These are phyloP conservation scores for Aradophagus sp. DNA, from an alignment of 1,140 invertebrate genomes.

Conservation along the genomic window DNA sequence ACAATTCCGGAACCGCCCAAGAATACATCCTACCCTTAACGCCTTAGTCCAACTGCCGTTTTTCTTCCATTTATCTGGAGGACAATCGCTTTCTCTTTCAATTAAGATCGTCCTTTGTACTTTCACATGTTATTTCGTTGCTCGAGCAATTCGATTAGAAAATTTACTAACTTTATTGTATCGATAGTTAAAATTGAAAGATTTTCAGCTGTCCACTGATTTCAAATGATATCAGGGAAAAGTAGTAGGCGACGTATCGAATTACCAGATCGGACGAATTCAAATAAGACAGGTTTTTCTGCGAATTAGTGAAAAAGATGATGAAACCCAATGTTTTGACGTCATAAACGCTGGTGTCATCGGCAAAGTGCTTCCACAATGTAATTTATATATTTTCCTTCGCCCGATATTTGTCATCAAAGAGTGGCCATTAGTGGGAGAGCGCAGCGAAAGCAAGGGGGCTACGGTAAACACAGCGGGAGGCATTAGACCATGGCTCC, in stretches of 20 bases:
- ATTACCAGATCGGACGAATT: too few relatives aligned
- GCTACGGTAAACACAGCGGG: conserved; percentile 67
- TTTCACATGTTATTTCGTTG: too few relatives aligned
- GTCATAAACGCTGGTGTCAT: conserved; percentile 58
- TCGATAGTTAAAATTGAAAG: too few relatives aligned
- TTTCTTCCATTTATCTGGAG: conserved; percentile 27
- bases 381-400: conserved; percentile 75
- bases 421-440: conserved; percentile 73
- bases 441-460: conserved; percentile 66
- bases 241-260: too few relatives aligned
- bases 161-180: too few relatives aligned
- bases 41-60: conserved; percentile 61
- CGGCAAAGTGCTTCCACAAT: conserved; percentile 62
- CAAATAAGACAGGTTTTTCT: too few relatives aligned
- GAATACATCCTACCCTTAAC: conserved; percentile 72
- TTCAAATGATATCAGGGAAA: too few relatives aligned
- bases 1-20: conserved; percentile 72
- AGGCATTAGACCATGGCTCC: conserved; percentile 74
- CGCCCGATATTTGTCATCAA: conserved; percentile 75
- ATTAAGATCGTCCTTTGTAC: conserved; percentile 21
- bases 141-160: too few relatives aligned
- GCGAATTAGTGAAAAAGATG: conserved; percentile 37
- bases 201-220: too few relatives aligned
- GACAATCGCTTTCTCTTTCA: conserved; percentile 31
- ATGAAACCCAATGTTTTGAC: conserved; percentile 53